Evolutionary conservation across 1,140 invertebrate genomes (phyloP).

Genomic region (Argopecten irradians): DNA sequence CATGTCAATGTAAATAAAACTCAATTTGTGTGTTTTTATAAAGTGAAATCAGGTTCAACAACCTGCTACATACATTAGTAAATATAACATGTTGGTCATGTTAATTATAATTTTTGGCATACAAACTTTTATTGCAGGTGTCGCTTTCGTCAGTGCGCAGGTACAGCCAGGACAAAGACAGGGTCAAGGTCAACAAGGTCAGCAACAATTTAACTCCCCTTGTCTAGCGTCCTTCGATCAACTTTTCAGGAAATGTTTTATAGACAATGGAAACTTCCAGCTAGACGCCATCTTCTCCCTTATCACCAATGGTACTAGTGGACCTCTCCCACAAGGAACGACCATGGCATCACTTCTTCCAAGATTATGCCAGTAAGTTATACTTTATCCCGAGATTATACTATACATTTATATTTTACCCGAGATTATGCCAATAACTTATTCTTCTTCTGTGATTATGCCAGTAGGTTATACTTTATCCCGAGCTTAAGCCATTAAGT

Average conservation of each 20-base stretch:
- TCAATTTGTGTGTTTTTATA: too few relatives aligned
- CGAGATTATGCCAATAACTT: too few relatives aligned
- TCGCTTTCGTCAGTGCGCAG: conserved; percentile 24
- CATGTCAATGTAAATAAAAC: too few relatives aligned
- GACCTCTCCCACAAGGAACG: conserved; percentile 42
- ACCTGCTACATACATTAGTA: too few relatives aligned
- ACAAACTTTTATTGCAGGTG: conserved; percentile 25
- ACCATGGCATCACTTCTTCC: conserved; percentile 24
- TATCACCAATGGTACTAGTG: conserved; percentile 49
- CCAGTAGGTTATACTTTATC: too few relatives aligned
- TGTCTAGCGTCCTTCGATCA: conserved; percentile 48
- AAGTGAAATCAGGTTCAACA: too few relatives aligned
- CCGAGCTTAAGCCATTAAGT: too few relatives aligned
- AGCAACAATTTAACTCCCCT: conserved; percentile 46
- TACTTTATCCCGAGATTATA: too few relatives aligned
- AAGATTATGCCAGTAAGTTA: conserved; percentile 40
- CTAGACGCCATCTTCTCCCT: conserved; percentile 48
- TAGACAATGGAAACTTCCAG: conserved; percentile 45
- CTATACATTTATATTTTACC: too few relatives aligned
- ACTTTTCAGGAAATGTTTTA: conserved; percentile 48
- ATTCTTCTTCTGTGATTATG: too few relatives aligned
- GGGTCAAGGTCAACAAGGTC: not conserved
- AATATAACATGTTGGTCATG: too few relatives aligned
- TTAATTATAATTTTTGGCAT: too few relatives aligned
- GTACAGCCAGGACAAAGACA: not conserved